Conservation (phyloP, 2,797 vertebrate genomes). For the Melanogrammus aeglefinus region DNA sequence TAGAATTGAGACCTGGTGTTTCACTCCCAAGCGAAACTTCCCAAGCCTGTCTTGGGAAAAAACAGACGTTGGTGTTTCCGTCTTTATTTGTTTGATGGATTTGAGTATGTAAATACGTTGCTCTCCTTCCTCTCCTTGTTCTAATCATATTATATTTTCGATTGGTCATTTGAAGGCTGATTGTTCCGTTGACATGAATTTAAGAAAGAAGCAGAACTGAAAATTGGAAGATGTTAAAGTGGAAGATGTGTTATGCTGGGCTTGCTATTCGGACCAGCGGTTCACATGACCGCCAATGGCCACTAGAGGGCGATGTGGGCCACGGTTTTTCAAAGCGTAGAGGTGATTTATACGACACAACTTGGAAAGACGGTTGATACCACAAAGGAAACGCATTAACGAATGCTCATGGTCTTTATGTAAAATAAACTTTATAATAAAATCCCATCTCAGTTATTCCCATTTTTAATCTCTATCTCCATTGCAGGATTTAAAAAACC, state of each 20-base stretch:
- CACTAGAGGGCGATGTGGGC: conserved; percentile 53
- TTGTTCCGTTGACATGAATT: not conserved
- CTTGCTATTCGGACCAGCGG: not conserved
- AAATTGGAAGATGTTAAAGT: not conserved
- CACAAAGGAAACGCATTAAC: not conserved
- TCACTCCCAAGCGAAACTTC: not conserved
- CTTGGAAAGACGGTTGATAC: too few species aligned
- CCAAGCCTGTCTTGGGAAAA: not conserved
- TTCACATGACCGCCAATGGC: not conserved
- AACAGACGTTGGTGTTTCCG: not conserved
- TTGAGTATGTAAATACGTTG: not conserved
- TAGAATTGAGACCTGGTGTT: not conserved
- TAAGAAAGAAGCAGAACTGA: not conserved
- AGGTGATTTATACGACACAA: not conserved
- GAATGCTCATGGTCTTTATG: not conserved
- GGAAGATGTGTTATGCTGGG: not conserved
- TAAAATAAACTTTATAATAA: too few species aligned
- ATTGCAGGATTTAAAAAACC: conserved; percentile 84
- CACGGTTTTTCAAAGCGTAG: not conserved
- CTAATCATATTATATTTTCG: not conserved
- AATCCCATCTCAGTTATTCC: too few species aligned
- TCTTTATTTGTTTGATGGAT: not conserved
- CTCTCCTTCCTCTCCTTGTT: not conserved
- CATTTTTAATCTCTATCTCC: conserved; percentile 6
- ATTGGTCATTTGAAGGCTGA: not conserved